These are phyloP conservation scores for Drosophila nebulosa DNA, from an alignment of 1,140 invertebrate genomes.

Conservation along the genomic window DNA sequence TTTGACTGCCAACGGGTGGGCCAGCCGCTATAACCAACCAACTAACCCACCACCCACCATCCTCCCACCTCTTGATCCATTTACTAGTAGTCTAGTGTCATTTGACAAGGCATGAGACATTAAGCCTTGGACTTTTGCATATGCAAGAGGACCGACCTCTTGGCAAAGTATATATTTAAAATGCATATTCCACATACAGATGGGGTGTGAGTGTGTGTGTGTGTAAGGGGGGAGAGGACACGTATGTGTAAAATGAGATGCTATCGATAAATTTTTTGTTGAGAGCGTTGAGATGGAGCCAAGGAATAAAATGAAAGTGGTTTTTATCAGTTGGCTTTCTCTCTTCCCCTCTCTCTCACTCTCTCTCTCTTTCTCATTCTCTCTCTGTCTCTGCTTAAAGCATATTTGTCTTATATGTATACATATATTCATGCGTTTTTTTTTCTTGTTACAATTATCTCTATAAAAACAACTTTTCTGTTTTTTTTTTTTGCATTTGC, in stretches of 20 bases:
- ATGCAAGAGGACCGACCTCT: not conserved
- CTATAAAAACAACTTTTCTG: not conserved
- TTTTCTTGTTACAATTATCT: conserved; percentile 16
- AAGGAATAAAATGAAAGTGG: not conserved
- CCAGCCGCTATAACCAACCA: no score
- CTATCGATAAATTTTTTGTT: not conserved
- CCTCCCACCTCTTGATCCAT: conserved; percentile 2
- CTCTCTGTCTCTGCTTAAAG: not conserved
- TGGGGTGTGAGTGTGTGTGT: no score
- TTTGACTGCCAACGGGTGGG: conserved; percentile 53
- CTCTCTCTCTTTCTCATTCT: not conserved
- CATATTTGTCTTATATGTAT: not conserved
- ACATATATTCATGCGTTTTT: not conserved
- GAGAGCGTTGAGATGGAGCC: not conserved
- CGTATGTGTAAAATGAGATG: not conserved
- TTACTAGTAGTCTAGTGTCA: not conserved
- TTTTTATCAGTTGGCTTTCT: not conserved
- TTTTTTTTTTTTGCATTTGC: conserved; percentile 51
- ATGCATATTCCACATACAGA: not conserved
- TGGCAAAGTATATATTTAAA: not conserved
- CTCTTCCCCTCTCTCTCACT: no score
- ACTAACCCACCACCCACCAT: no score
- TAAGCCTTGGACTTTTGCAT: conserved; percentile 8
- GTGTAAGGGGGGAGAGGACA: not conserved
- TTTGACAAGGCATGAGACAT: not conserved